These are phyloP conservation scores for Liodrosophila aerea DNA, from an alignment of 2,888 invertebrate genomes.

Conservation along the genomic window DNA sequence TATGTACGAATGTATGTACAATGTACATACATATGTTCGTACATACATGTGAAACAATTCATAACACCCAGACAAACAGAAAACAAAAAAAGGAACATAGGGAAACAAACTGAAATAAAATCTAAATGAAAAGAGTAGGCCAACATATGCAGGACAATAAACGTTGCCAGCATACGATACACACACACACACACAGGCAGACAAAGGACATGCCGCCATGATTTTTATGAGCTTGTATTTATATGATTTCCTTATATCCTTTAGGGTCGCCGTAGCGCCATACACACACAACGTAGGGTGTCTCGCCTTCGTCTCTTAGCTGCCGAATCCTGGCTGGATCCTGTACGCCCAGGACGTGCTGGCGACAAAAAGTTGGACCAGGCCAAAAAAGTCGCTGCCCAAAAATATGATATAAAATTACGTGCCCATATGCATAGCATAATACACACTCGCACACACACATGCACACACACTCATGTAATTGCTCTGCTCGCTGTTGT, in stretches of 20 bases:
- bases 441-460: constrained; percentile 5
- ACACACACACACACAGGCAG: not conserved
- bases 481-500: constrained; percentile 24
- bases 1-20: too few species aligned
- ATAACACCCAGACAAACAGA: constrained; percentile 38
- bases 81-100: constrained; percentile 19
- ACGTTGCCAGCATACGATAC: constrained; percentile 30
- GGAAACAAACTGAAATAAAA: constrained; percentile 21
- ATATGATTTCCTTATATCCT: constrained; percentile 71
- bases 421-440: constrained; percentile 48
- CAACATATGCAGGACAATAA: constrained; percentile 63
- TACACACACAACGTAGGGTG: constrained; percentile 21
- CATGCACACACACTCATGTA: constrained; percentile 21
- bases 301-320: constrained; percentile 46
- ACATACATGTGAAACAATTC: constrained; percentile 58
- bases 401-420: constrained; percentile 58
- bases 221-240: constrained; percentile 77
- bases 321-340: constrained; percentile 22
- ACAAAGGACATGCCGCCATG: constrained; percentile 66
- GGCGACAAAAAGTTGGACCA: constrained; percentile 52
- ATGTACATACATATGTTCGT: too few species aligned
- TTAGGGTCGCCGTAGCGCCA: constrained; percentile 20
- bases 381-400: constrained; percentile 15
- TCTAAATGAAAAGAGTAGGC: constrained; percentile 43
- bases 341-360: constrained; percentile 32